phyloP scores from a whole-genome alignment of 92 coral and sea anemone genomes.

The Parazoanthus swiftii region DNA sequence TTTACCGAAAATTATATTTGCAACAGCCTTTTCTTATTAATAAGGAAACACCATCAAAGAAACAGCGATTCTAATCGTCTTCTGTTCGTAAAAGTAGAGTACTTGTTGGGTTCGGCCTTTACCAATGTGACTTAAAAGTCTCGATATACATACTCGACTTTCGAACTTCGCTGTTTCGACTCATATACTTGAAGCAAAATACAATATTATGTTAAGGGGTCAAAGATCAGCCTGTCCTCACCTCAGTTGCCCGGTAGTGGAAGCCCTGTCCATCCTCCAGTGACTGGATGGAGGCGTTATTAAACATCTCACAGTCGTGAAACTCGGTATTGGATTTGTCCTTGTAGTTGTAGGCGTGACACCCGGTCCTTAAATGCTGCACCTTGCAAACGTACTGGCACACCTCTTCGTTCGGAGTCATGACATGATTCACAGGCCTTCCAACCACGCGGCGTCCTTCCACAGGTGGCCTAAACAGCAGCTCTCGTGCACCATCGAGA shows the following conservation, averaged over 20 bases:
- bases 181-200: too few relatives aligned
- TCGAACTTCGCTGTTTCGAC: too few relatives aligned
- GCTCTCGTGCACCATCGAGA: neutral
- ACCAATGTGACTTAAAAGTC: too few relatives aligned
- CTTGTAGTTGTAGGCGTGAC: slow-evolving; percentile 10
- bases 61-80: too few relatives aligned
- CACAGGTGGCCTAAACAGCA: neutral
- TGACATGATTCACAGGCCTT: neutral
- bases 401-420: neutral
- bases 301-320: slow-evolving; percentile 16
- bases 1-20: too few relatives aligned
- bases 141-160: too few relatives aligned
- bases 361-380: neutral
- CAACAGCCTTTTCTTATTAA: too few relatives aligned
- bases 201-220: too few relatives aligned
- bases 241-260: slow-evolving; percentile 4
- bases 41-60: too few relatives aligned
- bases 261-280: neutral
- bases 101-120: too few relatives aligned
- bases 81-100: too few relatives aligned
- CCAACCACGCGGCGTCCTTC: slow-evolving; percentile 7
- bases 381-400: neutral
- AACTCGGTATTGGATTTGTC: neutral
- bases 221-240: neutral
- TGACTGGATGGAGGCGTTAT: neutral